Base-by-base conservation (phyloP, 1,140 invertebrate genomes). In the Brachionus sp. region DNA sequence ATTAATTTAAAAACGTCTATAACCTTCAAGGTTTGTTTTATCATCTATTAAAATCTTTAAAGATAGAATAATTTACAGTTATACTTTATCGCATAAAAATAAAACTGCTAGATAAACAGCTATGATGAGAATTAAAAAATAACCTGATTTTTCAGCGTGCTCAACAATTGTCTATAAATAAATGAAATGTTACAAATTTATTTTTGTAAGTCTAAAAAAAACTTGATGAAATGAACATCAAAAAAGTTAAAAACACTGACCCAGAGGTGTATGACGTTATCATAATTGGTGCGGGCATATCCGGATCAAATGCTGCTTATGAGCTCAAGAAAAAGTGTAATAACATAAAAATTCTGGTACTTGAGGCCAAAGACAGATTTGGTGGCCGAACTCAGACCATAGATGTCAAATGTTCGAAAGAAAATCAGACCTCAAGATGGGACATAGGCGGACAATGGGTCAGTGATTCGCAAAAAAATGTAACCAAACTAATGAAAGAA, bases 371-470 rank as follows among this genome's bases (percentile, higher is more conserved):
- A 88, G 88, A 87, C 68, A 75, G 87, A 75, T 85, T 88, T 82
- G 88, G 88, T 33, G 88, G 88, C n/a, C 82, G 88, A 33, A 88
- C 87, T 62, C 46, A 86, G 33, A 86, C 87, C 29, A 77, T 86
- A 6, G 84, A 85, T 35, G 57, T 88, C 19, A 85, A 86, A 44
- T 83, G 86, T 25, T 84, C 84, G 7, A 53, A 77, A 16, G 10
- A 75, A 25, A 82, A 80, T 75, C 85, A 86, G 33, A 84, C 77
- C 73, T 86, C 88, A 83, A 64, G 68, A 23, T 88, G 86, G 86
- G 88, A 88, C 83, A 62, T 88, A 23, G 88, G 88, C 64, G 88
- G 87, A 12, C 87, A 88, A 84, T 88, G 88, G 88, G 86, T 88
- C 39, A 85, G 86, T 73, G 87, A 85, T 87, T 88, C 84, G 29